Base-by-base conservation (phyloP, 1,140 invertebrate genomes). In the Drosophila ananassae region DNA sequence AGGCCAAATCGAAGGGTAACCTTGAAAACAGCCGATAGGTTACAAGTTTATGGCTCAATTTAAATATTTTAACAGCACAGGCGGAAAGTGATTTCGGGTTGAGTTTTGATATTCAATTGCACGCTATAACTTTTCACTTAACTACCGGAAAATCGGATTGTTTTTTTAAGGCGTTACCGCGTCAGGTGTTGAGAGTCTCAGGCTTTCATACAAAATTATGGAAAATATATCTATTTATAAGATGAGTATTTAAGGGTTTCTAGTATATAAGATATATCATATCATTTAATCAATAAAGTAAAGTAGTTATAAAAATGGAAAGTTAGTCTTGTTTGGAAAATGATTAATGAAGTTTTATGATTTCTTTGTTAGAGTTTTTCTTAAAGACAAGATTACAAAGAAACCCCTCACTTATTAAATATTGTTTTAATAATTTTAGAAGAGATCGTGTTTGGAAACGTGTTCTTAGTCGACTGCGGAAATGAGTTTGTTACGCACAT, bases 1-100 rank as follows among this genome's bases (percentile, higher is more conserved):
- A 37, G 41, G 64, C 52, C 63, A 37, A 68, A 73, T 74, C 60
- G 63, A 69, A 25, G 34, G 41, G 3, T 73, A 67, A 87, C 81
- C 81, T 84, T 84, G 82, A 64, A 80, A 74, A 81, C 81, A 87
- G 77, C 77, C 81, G 81, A 72, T 72, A 74, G 53, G 56, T 84
- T 87, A 87, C 81, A 81, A 74, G 60, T 81, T 80, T 80, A 84
- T 68, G 59, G 60, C 73, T 87, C 77, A 71, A 84, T 84, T 84
- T 84, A 55, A 84, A 84, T 84, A 87, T 84, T 84, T 84, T 72
- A 84, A 80, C 46, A 81, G 63, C 44, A 37, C 57, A 32, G 66
- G 47, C 37, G 66, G 47, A 74, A 46, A 34, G 17, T 6, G 30
- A 22, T 22, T 12, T 12, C 12, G 22, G 9, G 8, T 10, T 32